Percentiles rank a stretch among this genome's conserved stretches.
These are phyloP conservation scores for Chaenogobius annularis DNA, from an alignment of 2,113 vertebrate genomes.

Conservation along the genomic window DNA sequence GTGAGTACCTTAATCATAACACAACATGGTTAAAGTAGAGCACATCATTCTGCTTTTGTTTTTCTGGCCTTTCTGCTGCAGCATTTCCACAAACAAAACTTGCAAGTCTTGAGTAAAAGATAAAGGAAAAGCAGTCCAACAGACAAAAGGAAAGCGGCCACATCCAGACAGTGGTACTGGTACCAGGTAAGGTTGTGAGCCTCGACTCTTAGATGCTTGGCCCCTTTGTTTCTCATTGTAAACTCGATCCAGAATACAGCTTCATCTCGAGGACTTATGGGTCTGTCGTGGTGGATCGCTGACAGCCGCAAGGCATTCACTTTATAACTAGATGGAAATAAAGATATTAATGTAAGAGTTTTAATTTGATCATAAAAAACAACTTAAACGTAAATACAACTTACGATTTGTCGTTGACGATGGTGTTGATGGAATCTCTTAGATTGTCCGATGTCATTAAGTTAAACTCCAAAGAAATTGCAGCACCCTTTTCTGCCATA, in stretches of 20 bases:
- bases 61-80: slow-evolving; percentile 44
- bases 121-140: slow-evolving; percentile 53
- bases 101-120: slow-evolving; percentile 73
- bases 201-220: slow-evolving; percentile 83
- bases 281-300: slow-evolving; percentile 86
- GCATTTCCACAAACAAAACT: slow-evolving; percentile 67
- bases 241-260: slow-evolving; percentile 92
- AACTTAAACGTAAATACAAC: slow-evolving; percentile 37
- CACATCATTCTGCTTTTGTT: slow-evolving; percentile 45
- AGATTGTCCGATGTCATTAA: slow-evolving; percentile 78
- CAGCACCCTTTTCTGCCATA: slow-evolving; percentile 84
- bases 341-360: neutral
- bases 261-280: slow-evolving; percentile 80
- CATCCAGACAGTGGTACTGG: slow-evolving; percentile 88
- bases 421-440: slow-evolving; percentile 73
- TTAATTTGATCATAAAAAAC: neutral
- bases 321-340: slow-evolving; percentile 77
- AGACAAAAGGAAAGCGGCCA: slow-evolving; percentile 79
- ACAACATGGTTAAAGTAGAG: neutral
- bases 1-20: neutral
- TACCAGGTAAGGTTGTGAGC: slow-evolving; percentile 87
- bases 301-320: slow-evolving; percentile 82
- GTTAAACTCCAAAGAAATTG: slow-evolving; percentile 74
- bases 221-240: slow-evolving; percentile 89
- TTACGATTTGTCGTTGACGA: slow-evolving; percentile 84